Conservation (phyloP, 1,140 invertebrate genomes). For the Drosophila setifemur region DNA sequence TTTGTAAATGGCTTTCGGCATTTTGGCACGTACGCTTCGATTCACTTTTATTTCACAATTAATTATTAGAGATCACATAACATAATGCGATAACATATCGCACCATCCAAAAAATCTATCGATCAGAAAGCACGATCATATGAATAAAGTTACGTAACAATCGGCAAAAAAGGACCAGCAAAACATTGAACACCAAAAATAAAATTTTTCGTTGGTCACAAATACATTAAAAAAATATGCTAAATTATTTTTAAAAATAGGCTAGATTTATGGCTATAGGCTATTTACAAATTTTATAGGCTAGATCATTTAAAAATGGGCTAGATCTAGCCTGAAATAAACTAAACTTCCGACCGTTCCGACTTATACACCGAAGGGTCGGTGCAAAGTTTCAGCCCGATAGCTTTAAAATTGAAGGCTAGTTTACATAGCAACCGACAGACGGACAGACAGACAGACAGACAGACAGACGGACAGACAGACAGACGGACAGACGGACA, state of each 20-base stretch:
- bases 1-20: conserved; percentile 3
- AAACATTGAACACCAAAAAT: conserved; percentile 8
- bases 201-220: conserved; percentile 15
- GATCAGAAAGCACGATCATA: conserved; percentile 12
- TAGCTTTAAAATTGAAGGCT: too few species aligned
- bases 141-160: conserved; percentile 18
- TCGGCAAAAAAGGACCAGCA: conserved; percentile 13
- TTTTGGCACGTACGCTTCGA: conserved; percentile 12
- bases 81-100: conserved; percentile 6
- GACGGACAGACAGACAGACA: too few species aligned
- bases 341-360: too few species aligned
- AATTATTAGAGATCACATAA: conserved; percentile 1
- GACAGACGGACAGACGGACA: too few species aligned
- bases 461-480: too few species aligned
- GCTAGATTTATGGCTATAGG: conserved; percentile 10
- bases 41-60: conserved; percentile 7
- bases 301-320: too few species aligned
- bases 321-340: too few species aligned
- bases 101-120: conserved; percentile 7
- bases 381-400: too few species aligned
- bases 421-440: too few species aligned
- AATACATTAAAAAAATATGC: conserved; percentile 15
- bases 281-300: conserved; percentile 18
- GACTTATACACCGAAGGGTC: too few species aligned
- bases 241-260: conserved; percentile 17